Percentiles rank a stretch among this genome's conserved stretches.
These are phyloP conservation scores for Cairina moschata DNA, from an alignment of 2,113 vertebrate species.

Conservation along the genomic window DNA sequence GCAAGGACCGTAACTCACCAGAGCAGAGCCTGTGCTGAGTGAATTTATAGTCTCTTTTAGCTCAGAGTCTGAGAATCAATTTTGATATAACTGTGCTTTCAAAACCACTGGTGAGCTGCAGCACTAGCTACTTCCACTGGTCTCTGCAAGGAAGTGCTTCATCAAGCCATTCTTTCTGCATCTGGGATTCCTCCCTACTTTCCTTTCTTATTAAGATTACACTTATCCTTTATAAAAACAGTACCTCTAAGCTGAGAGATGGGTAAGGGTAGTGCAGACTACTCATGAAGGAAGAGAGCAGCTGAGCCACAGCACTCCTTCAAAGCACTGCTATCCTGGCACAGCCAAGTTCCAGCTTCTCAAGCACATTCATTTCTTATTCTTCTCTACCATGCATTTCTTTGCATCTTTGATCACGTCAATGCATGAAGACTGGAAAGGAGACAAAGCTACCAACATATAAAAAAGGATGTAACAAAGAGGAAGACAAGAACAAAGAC, in stretches of 20 bases:
- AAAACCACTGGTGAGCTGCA: neutral
- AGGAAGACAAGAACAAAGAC: neutral
- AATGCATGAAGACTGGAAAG: accelerated
- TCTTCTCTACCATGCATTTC: neutral
- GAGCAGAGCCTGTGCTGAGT: neutral
- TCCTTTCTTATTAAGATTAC: neutral
- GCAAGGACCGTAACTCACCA: neutral
- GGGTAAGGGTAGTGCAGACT: neutral
- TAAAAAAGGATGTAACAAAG: neutral
- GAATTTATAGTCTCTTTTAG: neutral
- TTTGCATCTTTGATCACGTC: neutral
- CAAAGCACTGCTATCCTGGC: neutral
- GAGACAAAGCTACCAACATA: neutral
- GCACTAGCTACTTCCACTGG: neutral
- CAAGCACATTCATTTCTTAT: neutral
- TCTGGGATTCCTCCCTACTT: neutral
- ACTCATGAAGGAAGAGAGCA: too few species aligned
- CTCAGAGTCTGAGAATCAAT: constrained; percentile 19
- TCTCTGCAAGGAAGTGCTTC: neutral
- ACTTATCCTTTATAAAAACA: neutral
- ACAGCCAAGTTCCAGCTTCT: neutral
- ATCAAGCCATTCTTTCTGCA: neutral
- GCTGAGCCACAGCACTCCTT: neutral
- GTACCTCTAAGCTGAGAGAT: neutral
- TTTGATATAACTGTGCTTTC: neutral